Evolutionary conservation across 2,888 invertebrate genomes (phyloP), one percentile per base, ranked within the genome.

Genomic region (Cecidostiba fungosa): DNA sequence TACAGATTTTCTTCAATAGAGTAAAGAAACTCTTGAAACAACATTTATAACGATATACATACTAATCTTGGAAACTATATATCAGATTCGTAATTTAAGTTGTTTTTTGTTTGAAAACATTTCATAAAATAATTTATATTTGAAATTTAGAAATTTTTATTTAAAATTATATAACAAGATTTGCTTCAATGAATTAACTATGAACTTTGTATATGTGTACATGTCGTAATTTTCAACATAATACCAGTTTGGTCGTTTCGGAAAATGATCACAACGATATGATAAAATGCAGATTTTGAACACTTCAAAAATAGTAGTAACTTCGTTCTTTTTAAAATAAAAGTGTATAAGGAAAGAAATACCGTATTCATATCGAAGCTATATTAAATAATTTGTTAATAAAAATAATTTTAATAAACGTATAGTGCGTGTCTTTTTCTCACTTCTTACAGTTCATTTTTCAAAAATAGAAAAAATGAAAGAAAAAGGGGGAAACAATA

Each of bases 401-500:
- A 77, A 83, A 80, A 78, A 78, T 36, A 26, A 76, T 59, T 73
- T 81, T 26, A 59, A 81, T 77, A 77, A 80, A 84, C 81, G 26
- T 78, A 74, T 81, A 79, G 77, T 84, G 83, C 87, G 74, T 74
- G 77, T 77, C n/a, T 84, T 81, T 87, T 82, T 87, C 66, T 85
- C 78, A 62, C 87, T 85, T 86, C 74, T 85, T 87, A 78, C 84
- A 77, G 43, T 86, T 83, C 82, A 70, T 84, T 86, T 87, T 85
- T 87, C 50, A 54, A 77, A 72, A 83, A 83, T 62, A 74, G 83
- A 85, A 87, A 87, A 89, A 86, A 88, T 85, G 87, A 88, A 85
- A 85, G 88, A 87, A 88, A 88, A 89, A 89, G 89, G 87, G 82
- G 81, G 86, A 88, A 89, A 87, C 82, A 88, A 89, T 77, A 89